Percentiles rank a stretch among this genome's conserved stretches.
These are phyloP conservation scores for Drosophila sordidula DNA, from an alignment of 2,888 invertebrate species.

Conservation along the genomic window DNA sequence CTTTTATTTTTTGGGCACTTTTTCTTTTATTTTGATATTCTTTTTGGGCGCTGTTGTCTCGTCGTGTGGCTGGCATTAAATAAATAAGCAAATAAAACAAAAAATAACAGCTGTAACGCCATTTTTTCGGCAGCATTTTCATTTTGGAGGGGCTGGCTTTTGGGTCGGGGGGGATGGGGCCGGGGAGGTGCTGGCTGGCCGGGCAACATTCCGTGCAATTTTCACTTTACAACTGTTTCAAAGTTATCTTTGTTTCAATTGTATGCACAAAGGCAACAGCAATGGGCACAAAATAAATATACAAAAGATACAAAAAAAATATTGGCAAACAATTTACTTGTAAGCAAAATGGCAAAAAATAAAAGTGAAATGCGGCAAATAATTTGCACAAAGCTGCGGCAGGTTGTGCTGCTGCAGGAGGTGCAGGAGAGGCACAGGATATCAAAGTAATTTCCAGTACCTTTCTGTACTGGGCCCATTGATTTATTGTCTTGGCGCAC, in stretches of 20 bases:
- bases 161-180: conserved; percentile 1
- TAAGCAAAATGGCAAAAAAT: conserved; percentile 49
- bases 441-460: conserved; percentile 71
- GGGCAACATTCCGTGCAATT: conserved; percentile 75
- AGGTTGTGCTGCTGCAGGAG: conserved; percentile 53
- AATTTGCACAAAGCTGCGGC: conserved; percentile 82
- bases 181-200: not conserved
- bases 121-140: conserved; percentile 54
- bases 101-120: conserved; percentile 41
- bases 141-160: conserved; percentile 16
- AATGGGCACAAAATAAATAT: conserved; percentile 44
- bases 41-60: conserved; percentile 54
- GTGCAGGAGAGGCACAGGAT: conserved; percentile 34
- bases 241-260: conserved; percentile 81
- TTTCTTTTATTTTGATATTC: conserved; percentile 30
- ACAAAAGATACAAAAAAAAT: conserved; percentile 50
- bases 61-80: conserved; percentile 72
- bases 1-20: conserved; percentile 48
- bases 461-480: conserved; percentile 52
- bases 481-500: conserved; percentile 73
- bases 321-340: conserved; percentile 83
- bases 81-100: conserved; percentile 71
- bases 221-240: conserved; percentile 81
- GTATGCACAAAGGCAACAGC: conserved; percentile 49
- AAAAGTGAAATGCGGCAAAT: conserved; percentile 73